Conservation (phyloP, 2,113 vertebrate genomes). For the Cettia cetti region DNA sequence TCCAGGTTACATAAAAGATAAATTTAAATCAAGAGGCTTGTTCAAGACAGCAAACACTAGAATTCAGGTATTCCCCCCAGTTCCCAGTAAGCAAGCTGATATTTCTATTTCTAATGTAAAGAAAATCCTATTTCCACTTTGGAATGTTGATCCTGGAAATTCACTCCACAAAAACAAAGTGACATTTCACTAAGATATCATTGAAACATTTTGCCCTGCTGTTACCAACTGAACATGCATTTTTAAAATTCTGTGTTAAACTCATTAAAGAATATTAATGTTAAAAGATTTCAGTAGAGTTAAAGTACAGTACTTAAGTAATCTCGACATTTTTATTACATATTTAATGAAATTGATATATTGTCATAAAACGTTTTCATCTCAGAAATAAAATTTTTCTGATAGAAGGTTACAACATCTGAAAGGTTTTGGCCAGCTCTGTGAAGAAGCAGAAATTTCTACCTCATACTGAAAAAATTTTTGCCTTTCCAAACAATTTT, state of each 20-base stretch:
- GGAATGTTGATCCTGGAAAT: slow-evolving; percentile 11
- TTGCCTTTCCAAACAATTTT: not conserved
- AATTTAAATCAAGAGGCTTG: not conserved
- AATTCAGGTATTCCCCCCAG: not conserved
- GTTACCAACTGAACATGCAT: not conserved
- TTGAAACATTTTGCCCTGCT: not conserved
- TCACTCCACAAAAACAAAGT: not conserved
- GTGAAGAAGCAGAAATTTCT: not conserved
- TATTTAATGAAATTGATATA: not conserved
- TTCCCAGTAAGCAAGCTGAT: not conserved
- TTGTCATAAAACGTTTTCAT: not conserved
- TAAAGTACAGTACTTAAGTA: not conserved
- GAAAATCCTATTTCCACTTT: not conserved
- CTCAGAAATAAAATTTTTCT: not conserved
- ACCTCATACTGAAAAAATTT: not conserved
- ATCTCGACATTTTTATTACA: not conserved
- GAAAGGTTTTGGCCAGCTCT: not conserved
- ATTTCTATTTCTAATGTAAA: not conserved
- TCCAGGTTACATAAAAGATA: not conserved
- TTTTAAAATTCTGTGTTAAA: not conserved
- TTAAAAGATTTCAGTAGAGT: not conserved
- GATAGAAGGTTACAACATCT: not conserved
- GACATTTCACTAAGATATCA: not conserved
- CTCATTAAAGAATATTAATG: not conserved
- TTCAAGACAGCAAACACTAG: not conserved